Evolutionary conservation across 2,113 vertebrate species (phyloP).

Genomic region (Tyrannus savana): DNA sequence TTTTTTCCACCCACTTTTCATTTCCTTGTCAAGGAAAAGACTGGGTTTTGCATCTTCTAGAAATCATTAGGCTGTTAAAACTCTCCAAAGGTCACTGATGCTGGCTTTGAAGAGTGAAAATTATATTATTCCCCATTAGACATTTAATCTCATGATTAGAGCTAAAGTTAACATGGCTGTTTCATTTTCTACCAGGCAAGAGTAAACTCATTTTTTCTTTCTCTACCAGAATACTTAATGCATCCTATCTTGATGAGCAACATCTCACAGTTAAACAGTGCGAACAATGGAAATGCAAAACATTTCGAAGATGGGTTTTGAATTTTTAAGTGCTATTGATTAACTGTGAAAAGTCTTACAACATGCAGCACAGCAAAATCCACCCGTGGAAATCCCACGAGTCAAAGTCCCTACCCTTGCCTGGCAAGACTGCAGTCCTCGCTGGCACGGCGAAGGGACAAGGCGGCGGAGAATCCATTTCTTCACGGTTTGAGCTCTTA

Average conservation of each 20-base stretch:
- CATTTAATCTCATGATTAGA: conserved; percentile 63
- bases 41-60: neutral
- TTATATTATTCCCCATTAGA: conserved; percentile 50
- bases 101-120: conserved; percentile 52
- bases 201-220: conserved; percentile 45
- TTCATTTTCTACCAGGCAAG: conserved; percentile 43
- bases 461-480: neutral
- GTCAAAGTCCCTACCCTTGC: neutral
- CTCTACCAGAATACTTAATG: conserved; percentile 30
- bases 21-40: neutral
- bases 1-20: neutral
- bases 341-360: neutral
- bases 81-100: conserved; percentile 53
- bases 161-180: conserved; percentile 54
- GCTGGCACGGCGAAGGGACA: neutral
- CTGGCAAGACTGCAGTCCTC: neutral
- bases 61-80: conserved; percentile 34
- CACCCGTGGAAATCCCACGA: neutral
- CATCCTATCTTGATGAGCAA: conserved; percentile 44
- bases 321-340: conserved; percentile 13
- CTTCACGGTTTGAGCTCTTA: neutral
- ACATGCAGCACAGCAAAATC: neutral
- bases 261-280: conserved; percentile 32
- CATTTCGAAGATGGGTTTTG: neutral
- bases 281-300: neutral